A percentile compares a stretch with the other conserved stretches of the same genome.
Conservation (phyloP, 2,888 invertebrate species). For the Drosophila kanekoi region DNA sequence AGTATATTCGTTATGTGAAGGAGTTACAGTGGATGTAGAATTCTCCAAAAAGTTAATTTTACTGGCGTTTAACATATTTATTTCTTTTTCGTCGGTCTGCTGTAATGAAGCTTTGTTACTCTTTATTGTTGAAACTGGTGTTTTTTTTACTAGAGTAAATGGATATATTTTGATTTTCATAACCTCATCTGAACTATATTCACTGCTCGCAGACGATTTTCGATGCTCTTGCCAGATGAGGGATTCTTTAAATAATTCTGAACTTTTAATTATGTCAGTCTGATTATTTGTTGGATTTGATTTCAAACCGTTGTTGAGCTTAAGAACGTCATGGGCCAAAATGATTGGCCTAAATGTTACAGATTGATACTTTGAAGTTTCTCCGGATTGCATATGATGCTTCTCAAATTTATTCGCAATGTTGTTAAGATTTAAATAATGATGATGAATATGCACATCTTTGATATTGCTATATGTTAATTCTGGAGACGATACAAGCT, state of each 20-base stretch:
- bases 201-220: not conserved
- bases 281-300: not conserved
- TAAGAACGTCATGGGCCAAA: not conserved
- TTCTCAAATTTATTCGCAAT: not conserved
- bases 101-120: not conserved
- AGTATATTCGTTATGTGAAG: slow-evolving; percentile 1
- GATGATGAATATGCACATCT: slow-evolving; percentile 28
- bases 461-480: not conserved
- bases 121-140: not conserved
- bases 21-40: not conserved
- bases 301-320: not conserved
- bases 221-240: too few relatives aligned
- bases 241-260: too few relatives aligned
- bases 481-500: not conserved
- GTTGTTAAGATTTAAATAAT: slow-evolving; percentile 8
- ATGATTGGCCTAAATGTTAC: not conserved
- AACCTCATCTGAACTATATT: not conserved
- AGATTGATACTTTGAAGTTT: not conserved
- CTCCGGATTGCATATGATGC: not conserved
- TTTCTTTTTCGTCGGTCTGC: not conserved
- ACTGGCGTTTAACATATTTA: not conserved
- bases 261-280: not conserved
- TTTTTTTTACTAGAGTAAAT: too few relatives aligned
- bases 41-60: too few relatives aligned
- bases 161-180: not conserved